Evolutionary conservation across 64 coral and sea anemone species (phyloP), one percentile per base, ranked within the genome.

Genomic region (Acropora tenuis): DNA sequence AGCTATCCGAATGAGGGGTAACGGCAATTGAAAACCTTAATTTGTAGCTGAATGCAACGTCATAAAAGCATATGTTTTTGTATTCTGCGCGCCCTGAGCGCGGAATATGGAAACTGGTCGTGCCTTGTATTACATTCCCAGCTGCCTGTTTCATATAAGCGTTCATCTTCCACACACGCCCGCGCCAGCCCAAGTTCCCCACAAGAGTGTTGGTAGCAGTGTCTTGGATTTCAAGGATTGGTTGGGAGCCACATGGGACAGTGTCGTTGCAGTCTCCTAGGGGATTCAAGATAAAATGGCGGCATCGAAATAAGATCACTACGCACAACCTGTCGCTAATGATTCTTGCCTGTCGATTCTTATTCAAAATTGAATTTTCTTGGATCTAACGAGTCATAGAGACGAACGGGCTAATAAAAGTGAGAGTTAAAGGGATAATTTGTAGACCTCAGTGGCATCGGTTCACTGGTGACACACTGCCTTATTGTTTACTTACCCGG

Each of bases 261-360:
- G 93, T 95, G 49, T 95, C 93, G 80, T 95, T 95, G 41, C 93
- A 95, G 67, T 95, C 80, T 52, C 93, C 87, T 91, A 3, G 1
- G 20, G 75, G 44, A 77, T 71, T 11, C 11, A 20, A 60, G 8
- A 15, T 41, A 42, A 76, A 55, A 55, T 55, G 10, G 6, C 52
- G 10, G 52, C 52, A 7, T 55, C 10, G 10, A 10, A 7, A 55
- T 7, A 55, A 55, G 52, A 55, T 7, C 52, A 55, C 30, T 30
- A 30, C 30, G 30, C 30, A 30, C 30, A 30, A 30, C 30, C 30
- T 30, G 30, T 30, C 30, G 30, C 30, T 30, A 30, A 30, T 30
- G 30, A 30, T 30, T 30, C 30, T 30, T 30, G 30, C 30, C 30
- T 30, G 30, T 30, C 30, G 30, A 30, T 30, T 30, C 30, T 30